Evolutionary conservation across 2,888 invertebrate species (phyloP), one percentile per base, ranked within the genome.

Genomic region (Strigamia crassipes): DNA sequence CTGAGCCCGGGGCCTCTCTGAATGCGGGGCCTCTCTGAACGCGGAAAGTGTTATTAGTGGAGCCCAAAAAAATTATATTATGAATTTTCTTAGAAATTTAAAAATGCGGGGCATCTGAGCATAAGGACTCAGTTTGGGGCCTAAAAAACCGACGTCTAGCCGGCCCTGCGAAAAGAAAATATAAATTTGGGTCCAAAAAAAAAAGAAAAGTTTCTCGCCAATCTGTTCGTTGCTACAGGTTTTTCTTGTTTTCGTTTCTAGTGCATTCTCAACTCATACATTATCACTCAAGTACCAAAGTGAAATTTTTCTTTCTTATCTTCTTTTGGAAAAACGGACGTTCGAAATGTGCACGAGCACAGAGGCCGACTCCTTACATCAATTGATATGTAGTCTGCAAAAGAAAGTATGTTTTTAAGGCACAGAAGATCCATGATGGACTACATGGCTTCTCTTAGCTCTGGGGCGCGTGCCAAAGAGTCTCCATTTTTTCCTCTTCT

Each of bases 361-460:
- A 56, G 1, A 56, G 56, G 18, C 21, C 21, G 56, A 56, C 56
- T 56, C 21, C 56, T 56, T 56, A 56, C 56, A 56, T 56, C 56
- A 56, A 56, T 56, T 56, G 56, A 56, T 56, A 56, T 56, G 56
- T 56, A 56, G 56, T 56, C 56, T 56, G 56, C 18, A 56, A n/a
- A 56, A 56, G 56, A 56, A 56, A 56, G 56, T 56, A 56, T 56
- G 56, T 56, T 56, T 56, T 18, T 56, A 56, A 56, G 56, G 56
- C 56, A 56, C 15, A 56, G 56, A 18, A 56, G 56, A 56, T 56
- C 56, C 56, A 56, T 56, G 56, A 56, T 56, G 56, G 56, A 56
- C 56, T 56, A 56, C 56, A 56, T 56, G 56, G 56, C 56, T 56
- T 56, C 56, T 56, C 56, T 56, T 56, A 56, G 56, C 56, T 56